Percentiles rank a stretch among this genome's conserved stretches.
phyloP scores from a whole-genome alignment of 2,797 vertebrate species.

The Smutsia temminckii region DNA sequence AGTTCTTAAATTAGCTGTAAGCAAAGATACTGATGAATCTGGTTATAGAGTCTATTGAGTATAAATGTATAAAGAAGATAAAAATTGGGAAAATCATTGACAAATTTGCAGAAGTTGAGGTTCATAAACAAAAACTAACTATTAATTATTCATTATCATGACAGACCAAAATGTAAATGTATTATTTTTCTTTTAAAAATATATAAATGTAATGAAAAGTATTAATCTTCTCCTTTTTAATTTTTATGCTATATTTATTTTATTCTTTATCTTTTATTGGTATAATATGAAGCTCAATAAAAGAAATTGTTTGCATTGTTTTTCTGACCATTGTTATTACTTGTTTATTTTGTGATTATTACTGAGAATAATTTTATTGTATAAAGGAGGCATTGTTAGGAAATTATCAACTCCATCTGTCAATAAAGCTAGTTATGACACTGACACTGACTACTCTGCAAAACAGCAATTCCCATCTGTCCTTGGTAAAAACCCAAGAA shows the following conservation, averaged over 20 bases:
- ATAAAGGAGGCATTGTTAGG: background rate
- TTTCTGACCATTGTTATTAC: background rate
- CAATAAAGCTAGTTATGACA: background rate
- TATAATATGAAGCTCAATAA: background rate
- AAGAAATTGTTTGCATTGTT: background rate
- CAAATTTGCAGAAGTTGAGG: background rate
- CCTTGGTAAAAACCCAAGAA: background rate
- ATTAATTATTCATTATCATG: background rate
- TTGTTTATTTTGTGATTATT: background rate
- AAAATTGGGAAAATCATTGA: background rate
- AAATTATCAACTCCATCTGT: background rate
- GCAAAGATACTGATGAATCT: background rate
- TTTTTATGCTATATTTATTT: background rate
- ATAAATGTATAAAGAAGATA: background rate
- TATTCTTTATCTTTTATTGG: background rate
- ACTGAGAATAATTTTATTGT: background rate
- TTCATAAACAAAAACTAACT: background rate
- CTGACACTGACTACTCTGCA: background rate
- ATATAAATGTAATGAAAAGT: background rate
- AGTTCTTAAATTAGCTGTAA: background rate
- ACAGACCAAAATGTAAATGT: background rate
- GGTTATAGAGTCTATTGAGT: background rate
- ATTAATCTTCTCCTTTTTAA: background rate
- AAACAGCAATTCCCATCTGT: background rate
- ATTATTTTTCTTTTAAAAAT: background rate